Base-by-base conservation (phyloP, 2,113 vertebrate species). In the Megaleporinus macrocephalus region DNA sequence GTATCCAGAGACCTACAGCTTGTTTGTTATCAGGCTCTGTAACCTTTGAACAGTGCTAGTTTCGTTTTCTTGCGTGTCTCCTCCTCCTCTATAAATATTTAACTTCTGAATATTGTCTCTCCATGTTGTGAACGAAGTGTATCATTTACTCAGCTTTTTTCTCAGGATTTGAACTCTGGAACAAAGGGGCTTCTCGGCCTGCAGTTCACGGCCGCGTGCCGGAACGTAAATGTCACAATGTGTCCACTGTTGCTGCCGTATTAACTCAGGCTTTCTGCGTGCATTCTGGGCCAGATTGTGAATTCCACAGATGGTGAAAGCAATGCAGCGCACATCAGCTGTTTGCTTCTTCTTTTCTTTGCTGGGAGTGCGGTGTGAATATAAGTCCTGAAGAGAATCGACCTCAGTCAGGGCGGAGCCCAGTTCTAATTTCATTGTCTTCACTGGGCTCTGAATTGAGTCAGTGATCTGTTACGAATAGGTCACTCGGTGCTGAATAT, bases 401-500 rank as follows among this genome's bases (percentile, higher is more conserved):
- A 78, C 81, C 12, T 79, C 59, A 87, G 84, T 88, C 86, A 79
- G 66, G 27, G 72, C 57, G 73, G 49, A 33, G 61, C 16, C 80
- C 73, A 69, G 79, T 68, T 73, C 87, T 75, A n/a, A 76, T 87
- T 82, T 91, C 76, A 87, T 85, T 86, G 79, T 85, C 82, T 74
- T 51, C 79, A 86, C 87, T 65, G 0, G 14, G 0, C 57, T 53
- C 83, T 88, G 87, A 92, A 91, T 91, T 89, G 89, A 92, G 88
- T 89, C 90, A 76, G 87, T 91, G 90, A 91, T 89, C 91, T 83
- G 88, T 91, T 75, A 88, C 85, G 76, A 93, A 91, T 88, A 84
- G 92, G 90, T 92, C 92, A 85, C 84, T 92, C 81, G 83, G 36
- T 90, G 86, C 88, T 89, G 88, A 92, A 91, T 90, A 87, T 91